A percentile compares a stretch with the other conserved stretches of the same genome.
Conservation (phyloP, 2,888 invertebrate genomes). For the Proisotoma minuta region DNA sequence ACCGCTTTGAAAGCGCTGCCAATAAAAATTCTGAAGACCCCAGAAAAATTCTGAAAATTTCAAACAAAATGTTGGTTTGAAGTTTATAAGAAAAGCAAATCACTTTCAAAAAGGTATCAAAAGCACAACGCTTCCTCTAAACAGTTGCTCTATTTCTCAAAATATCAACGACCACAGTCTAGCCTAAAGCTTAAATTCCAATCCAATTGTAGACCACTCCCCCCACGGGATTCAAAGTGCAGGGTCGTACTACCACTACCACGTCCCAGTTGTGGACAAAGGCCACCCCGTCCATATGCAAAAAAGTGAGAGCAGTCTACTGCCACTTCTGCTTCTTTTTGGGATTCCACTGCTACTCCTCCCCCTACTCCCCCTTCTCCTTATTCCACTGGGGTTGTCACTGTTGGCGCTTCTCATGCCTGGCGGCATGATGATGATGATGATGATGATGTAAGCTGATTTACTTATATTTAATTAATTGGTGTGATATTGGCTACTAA, state of each 20-base stretch:
- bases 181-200: too few species aligned
- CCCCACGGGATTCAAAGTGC: conserved; percentile 33
- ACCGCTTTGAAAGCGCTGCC: too few species aligned
- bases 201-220: too few species aligned
- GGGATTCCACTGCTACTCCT: conserved; percentile 40
- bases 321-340: conserved; percentile 35
- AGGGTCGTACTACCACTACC: conserved; percentile 47
- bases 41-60: too few species aligned
- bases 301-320: conserved; percentile 21
- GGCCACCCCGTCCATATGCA: conserved; percentile 33
- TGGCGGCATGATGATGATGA: conserved; percentile 38
- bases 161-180: too few species aligned
- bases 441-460: conserved; percentile 3
- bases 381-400: conserved; percentile 42
- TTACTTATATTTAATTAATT: not conserved
- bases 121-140: too few species aligned
- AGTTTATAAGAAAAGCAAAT: too few species aligned
- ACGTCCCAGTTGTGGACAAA: conserved; percentile 45
- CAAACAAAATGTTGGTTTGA: too few species aligned
- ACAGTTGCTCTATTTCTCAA: too few species aligned
- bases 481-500: not conserved
- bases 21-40: too few species aligned
- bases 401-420: conserved; percentile 41
- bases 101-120: too few species aligned
- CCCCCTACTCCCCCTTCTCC: conserved; percentile 37